Evolutionary conservation across 2,888 invertebrate species (phyloP), one percentile per base, ranked within the genome.

Genomic region (Metellina segmentata): DNA sequence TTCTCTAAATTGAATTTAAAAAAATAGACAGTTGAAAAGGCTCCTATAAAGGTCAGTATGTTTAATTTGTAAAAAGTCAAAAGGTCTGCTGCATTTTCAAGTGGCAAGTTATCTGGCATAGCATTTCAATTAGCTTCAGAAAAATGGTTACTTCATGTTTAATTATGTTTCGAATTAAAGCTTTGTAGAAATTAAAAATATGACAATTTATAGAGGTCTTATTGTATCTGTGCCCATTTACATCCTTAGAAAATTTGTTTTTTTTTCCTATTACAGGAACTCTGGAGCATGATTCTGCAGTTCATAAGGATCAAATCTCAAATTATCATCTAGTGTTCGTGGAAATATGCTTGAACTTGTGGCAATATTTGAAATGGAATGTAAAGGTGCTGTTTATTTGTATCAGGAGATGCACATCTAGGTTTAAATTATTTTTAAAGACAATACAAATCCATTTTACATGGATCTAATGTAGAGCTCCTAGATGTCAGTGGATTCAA

Each of bases 261-360:
- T n/a, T 16, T 74, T 74, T 74, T n/a, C 16, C 34, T 19, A 19
- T 74, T 74, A n/a, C 72, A 74, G 72, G 72, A 74, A n/a, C 72
- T 19, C n/a, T 19, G 72, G 34, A 74, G 72, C 72, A 74, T 34
- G 34, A 16, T n/a, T 7, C 72, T 74, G 72, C 20, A 20, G 72
- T 34, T 77, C n/a, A 52, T 49, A 49, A 77, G 77, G 19, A 19
- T 72, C 34, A 11, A 72, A 51, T 51, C 77, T 19, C 77, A 51
- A 77, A 51, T 77, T 75, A 77, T 51, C 77, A 51, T 51, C 16
- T 77, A 52, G n/a, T 8, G 20, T 20, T 34, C 48, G 13, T 20
- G 34, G n/a, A 52, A 51, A 51, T 77, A 51, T 51, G 77, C 7
- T 77, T 77, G 8, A 19, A 77, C 16, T 13, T 19, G 49, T n/a